Evolutionary conservation across 2,797 vertebrate species (phyloP).

Genomic region (Pelobates cultripes): DNA sequence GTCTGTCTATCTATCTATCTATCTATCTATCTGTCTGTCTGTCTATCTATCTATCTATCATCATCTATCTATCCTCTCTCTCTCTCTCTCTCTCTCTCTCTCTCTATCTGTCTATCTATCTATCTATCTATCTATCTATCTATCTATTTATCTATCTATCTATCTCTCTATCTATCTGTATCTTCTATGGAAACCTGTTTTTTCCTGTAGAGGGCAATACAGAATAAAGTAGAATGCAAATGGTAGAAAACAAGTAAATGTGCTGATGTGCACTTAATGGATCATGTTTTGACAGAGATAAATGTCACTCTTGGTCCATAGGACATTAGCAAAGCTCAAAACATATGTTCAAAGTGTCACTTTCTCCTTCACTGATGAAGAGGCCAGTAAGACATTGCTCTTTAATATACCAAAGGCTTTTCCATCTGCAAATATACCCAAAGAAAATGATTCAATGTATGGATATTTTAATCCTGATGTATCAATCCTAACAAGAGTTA

Average conservation of each 20-base stretch:
- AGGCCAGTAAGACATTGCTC: conserved; percentile 44
- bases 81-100: too few relatives aligned
- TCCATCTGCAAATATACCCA: conserved; percentile 31
- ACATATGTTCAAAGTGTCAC: conserved; percentile 54
- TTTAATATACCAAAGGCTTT: conserved; percentile 33
- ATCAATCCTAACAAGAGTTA: background rate
- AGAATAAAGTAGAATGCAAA: conserved; percentile 42
- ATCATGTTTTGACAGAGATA: conserved; percentile 54
- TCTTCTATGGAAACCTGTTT: conserved; percentile 12
- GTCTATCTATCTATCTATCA: too few relatives aligned
- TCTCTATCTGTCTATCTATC: too few relatives aligned
- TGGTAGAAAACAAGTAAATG: conserved; percentile 40
- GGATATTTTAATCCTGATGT: conserved; percentile 19
- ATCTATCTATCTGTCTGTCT: too few relatives aligned
- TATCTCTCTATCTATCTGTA: background rate
- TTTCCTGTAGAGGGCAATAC: conserved; percentile 46
- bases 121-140: too few relatives aligned
- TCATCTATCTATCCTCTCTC: too few relatives aligned
- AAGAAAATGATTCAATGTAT: conserved; percentile 1
- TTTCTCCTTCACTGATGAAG: conserved; percentile 52
- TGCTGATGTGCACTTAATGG: conserved; percentile 50
- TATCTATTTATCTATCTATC: too few relatives aligned
- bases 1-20: too few relatives aligned
- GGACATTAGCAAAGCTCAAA: conserved; percentile 55
- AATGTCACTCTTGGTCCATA: conserved; percentile 53